These are phyloP conservation scores for Auanema freiburgensis DNA, from an alignment of 2,888 invertebrate genomes.

Conservation along the genomic window DNA sequence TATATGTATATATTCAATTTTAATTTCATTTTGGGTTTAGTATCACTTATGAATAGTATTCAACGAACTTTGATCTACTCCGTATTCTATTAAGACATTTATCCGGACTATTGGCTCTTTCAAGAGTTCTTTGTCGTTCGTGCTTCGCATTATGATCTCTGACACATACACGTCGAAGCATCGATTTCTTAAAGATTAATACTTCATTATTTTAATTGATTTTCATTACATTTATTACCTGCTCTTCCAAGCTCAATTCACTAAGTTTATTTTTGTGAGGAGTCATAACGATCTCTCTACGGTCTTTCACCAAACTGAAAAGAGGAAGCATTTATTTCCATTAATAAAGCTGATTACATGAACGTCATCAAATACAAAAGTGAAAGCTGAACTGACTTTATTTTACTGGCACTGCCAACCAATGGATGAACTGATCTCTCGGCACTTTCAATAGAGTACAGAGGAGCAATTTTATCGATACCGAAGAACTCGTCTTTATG, in stretches of 20 bases:
- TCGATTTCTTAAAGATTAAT: slow-evolving; percentile 29
- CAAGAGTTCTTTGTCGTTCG: slow-evolving; percentile 34
- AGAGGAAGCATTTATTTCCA: slow-evolving; percentile 3
- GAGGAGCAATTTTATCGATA: slow-evolving; percentile 52
- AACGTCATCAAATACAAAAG: no score
- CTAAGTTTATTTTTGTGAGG: slow-evolving; percentile 60
- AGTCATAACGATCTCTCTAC: slow-evolving; percentile 57
- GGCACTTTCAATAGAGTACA: slow-evolving; percentile 57
- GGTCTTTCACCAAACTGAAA: slow-evolving; percentile 53
- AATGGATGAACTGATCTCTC: slow-evolving; percentile 59
- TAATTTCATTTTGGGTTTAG: neutral
- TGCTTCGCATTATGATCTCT: slow-evolving; percentile 52
- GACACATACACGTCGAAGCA: slow-evolving; percentile 52
- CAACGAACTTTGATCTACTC: slow-evolving; percentile 37
- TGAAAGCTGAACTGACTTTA: slow-evolving; percentile 57
- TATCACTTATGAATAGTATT: neutral
- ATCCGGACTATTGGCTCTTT: slow-evolving; percentile 45
- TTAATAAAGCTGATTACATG: no score
- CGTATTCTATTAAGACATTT: slow-evolving; percentile 40
- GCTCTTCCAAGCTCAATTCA: slow-evolving; percentile 42
- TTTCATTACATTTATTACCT: slow-evolving; percentile 19
- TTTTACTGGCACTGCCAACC: slow-evolving; percentile 56
- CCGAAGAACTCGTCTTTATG: slow-evolving; percentile 55
- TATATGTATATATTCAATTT: neutral
- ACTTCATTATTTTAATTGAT: neutral